These are phyloP conservation scores for Chirona hameri DNA, from an alignment of 2,888 invertebrate species.

Conservation along the genomic window DNA sequence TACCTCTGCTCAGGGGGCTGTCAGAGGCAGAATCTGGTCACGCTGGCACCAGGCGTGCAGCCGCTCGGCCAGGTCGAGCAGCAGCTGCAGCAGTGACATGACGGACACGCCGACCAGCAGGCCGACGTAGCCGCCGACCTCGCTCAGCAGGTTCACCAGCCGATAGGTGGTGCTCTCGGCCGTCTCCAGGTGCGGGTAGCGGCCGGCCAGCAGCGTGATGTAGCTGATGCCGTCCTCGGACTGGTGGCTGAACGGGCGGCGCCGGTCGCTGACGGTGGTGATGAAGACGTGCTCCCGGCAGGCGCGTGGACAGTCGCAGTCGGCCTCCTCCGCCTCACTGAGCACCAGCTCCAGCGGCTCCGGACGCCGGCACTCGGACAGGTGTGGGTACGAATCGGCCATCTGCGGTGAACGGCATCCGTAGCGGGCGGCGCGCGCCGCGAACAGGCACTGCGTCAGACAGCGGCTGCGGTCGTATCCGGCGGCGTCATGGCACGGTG, in stretches of 20 bases:
- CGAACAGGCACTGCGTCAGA: background rate
- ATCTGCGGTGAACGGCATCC: background rate
- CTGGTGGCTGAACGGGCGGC: too few relatives aligned
- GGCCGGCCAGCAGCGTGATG: background rate
- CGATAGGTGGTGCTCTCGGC: background rate
- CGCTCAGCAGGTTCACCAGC: background rate
- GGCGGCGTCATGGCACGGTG: background rate
- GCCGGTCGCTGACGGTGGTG: background rate
- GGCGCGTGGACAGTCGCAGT: background rate
- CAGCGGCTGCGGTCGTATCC: background rate
- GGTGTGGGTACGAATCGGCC: background rate
- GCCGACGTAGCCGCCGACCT: conserved; percentile 13
- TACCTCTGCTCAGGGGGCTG: background rate
- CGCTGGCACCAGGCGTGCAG: background rate
- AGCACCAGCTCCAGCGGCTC: background rate
- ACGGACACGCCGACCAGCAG: conserved; percentile 7
- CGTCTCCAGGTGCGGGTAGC: background rate
- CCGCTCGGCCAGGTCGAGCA: background rate
- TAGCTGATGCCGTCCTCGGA: background rate
- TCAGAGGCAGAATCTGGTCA: background rate
- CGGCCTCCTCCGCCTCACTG: background rate
- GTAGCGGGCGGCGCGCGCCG: background rate
- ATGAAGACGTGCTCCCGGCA: background rate
- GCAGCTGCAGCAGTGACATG: background rate
- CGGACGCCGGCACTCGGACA: background rate